Conservation (phyloP, 2,797 vertebrate genomes). For the Hydrocynus forskahlii region DNA sequence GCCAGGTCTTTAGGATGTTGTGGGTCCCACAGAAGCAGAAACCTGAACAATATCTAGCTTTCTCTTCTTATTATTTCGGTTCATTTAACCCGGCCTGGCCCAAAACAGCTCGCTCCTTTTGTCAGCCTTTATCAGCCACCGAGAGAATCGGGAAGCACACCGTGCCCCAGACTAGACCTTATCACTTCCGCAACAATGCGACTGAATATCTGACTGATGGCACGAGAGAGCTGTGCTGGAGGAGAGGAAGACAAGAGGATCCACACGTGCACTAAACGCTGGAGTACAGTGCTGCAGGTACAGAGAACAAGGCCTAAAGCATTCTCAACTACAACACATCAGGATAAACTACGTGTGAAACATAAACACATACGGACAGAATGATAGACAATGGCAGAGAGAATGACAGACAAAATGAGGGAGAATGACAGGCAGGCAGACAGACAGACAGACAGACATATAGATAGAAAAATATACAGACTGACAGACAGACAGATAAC, state of each 20-base stretch:
- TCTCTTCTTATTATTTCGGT: slow-evolving; percentile 6
- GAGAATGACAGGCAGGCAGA: background rate
- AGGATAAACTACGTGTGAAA: no score
- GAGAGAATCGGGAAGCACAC: slow-evolving; percentile 8
- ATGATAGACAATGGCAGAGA: background rate
- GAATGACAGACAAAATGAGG: background rate
- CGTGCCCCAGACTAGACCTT: background rate
- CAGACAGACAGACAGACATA: background rate
- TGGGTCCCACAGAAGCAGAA: background rate
- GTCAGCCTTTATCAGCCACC: background rate
- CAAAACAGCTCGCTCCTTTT: background rate
- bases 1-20: background rate
- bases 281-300: background rate
- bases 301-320: background rate
- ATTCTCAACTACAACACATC: background rate
- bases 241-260: background rate
- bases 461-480: background rate
- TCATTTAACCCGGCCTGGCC: slow-evolving; percentile 5
- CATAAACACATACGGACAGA: background rate
- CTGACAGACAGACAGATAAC: background rate
- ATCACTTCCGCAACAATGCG: background rate
- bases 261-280: background rate
- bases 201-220: background rate
- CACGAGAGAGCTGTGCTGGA: background rate
- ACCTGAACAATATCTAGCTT: background rate